Evolutionary conservation across 30 jellyfish, hydroid and myxozoan species (phyloP).

Genomic region (Clytia hemisphaerica): DNA sequence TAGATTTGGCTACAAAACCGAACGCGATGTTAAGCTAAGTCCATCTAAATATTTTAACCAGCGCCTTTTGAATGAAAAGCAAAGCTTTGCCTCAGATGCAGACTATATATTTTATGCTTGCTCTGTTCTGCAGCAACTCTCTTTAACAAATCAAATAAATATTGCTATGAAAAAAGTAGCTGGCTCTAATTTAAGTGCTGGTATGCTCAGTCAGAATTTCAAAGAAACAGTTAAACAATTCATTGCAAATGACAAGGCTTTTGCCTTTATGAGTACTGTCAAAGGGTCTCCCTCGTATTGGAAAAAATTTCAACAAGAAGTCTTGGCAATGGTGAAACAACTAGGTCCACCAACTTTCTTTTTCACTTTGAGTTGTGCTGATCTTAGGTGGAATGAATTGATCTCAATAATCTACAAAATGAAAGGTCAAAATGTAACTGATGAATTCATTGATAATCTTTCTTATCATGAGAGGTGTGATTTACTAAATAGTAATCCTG

Average conservation of each 20-base stretch:
- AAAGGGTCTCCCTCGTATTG: conserved; percentile 46
- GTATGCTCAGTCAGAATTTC: conserved; percentile 3
- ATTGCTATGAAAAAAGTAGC: conserved; percentile 18
- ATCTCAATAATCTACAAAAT: neutral
- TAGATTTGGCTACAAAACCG: conserved; percentile 24
- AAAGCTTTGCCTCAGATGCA: conserved; percentile 18
- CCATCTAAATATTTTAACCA: conserved; percentile 27
- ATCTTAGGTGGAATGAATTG: conserved; percentile 34
- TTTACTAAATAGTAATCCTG: conserved; percentile 29
- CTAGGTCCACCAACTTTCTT: conserved; percentile 31
- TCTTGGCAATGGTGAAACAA: conserved; percentile 43
- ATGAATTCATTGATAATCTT: conserved; percentile 3
- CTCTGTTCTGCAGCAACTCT: conserved; percentile 14
- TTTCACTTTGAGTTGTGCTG: conserved; percentile 29
- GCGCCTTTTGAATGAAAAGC: conserved; percentile 8
- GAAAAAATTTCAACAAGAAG: conserved; percentile 32
- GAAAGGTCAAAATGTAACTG: neutral
- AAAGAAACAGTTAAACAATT: conserved; percentile 14
- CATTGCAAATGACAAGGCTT: conserved; percentile 14
- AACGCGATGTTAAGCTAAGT: conserved; percentile 14
- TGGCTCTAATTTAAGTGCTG: conserved; percentile 9
- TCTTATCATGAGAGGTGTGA: conserved; percentile 10
- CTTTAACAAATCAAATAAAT: conserved; percentile 8
- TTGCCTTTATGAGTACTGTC: conserved; percentile 9
- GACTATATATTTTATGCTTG: conserved; percentile 32